Conservation (phyloP, 2,797 vertebrate species). For the Enteromius thamalakanensis region DNA sequence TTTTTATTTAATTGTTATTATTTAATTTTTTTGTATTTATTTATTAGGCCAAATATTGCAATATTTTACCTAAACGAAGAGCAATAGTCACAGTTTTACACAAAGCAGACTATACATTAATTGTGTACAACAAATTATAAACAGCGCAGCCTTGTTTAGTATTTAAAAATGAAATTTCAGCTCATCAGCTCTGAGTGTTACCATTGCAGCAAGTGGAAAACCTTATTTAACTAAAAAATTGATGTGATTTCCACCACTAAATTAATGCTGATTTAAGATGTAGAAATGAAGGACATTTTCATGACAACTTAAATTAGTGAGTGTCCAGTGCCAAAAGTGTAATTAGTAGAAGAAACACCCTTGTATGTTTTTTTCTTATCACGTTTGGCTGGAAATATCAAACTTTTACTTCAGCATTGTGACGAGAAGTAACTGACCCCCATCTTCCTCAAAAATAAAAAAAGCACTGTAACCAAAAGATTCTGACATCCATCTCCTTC, state of each 20-base stretch:
- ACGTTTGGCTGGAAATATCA: not conserved
- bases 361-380: not conserved
- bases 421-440: not conserved
- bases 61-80: not conserved
- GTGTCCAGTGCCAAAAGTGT: not conserved
- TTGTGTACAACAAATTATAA: not conserved
- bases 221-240: not conserved
- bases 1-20: not conserved
- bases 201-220: not conserved
- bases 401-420: not conserved
- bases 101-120: not conserved
- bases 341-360: not conserved
- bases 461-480: constrained; percentile 37
- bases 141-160: not conserved
- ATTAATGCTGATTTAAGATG: not conserved
- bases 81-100: not conserved
- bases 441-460: not conserved
- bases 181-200: not conserved
- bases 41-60: not conserved
- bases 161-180: not conserved
- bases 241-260: not conserved
- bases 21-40: not conserved
- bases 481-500: constrained; percentile 44
- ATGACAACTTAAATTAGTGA: not conserved
- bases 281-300: not conserved